Evolutionary conservation across 1,140 invertebrate species (phyloP).

Genomic region (Plutomurus gul): DNA sequence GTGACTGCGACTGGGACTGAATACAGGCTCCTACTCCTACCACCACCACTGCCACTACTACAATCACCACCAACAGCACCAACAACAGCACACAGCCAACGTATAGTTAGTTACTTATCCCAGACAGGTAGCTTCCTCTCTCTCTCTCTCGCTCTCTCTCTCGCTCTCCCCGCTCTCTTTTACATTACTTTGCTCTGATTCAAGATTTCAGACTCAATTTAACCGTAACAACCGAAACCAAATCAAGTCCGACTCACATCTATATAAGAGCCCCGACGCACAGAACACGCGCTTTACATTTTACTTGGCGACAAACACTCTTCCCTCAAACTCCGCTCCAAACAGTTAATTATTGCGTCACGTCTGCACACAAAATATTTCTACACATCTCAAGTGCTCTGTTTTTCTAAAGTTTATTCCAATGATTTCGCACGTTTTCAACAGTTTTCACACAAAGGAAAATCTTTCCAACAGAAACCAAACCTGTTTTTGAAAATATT

Average conservation of each 20-base stretch:
- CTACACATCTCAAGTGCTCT: background rate
- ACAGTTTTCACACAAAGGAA: background rate
- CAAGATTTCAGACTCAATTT: constrained; percentile 34
- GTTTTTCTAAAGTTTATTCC: background rate
- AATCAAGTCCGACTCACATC: background rate
- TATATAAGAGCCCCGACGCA: background rate
- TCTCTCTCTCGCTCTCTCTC: background rate
- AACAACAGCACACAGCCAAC: background rate
- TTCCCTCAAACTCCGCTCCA: too few relatives aligned
- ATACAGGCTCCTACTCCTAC: too few relatives aligned
- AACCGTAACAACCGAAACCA: constrained; percentile 30
- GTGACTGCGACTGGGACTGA: too few relatives aligned
- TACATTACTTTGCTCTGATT: constrained; percentile 17
- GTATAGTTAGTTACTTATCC: background rate
- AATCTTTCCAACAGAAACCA: background rate
- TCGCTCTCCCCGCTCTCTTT: background rate
- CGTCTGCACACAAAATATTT: background rate
- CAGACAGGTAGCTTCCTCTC: constrained; percentile 10
- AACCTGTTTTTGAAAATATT: background rate
- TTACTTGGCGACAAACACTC: background rate
- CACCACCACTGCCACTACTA: background rate
- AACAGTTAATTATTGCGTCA: too few relatives aligned
- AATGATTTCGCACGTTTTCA: background rate
- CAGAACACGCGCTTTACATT: background rate
- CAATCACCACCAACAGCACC: background rate